Conservation (phyloP, 2,888 invertebrate species). For the Netelia inedita region DNA sequence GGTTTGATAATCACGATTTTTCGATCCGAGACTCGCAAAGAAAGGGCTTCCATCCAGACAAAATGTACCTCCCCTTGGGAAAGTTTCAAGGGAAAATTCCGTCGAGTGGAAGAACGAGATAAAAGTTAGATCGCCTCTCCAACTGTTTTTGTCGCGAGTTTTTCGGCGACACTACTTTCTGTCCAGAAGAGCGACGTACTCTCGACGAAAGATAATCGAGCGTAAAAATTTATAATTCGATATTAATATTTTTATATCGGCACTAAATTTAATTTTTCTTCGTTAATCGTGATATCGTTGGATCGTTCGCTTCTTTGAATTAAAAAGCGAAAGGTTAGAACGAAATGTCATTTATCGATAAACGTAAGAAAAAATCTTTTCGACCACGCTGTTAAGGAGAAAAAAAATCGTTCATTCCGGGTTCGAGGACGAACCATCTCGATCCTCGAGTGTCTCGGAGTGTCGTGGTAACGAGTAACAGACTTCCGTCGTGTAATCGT, state of each 20-base stretch:
- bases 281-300: not conserved
- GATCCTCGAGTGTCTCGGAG: constrained; percentile 18
- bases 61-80: too few relatives aligned
- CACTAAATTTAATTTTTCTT: too few relatives aligned
- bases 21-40: constrained; percentile 18
- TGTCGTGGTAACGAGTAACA: constrained; percentile 49
- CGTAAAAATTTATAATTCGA: not conserved
- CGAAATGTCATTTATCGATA: constrained; percentile 1
- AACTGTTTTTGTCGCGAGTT: not conserved
- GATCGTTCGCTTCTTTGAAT: not conserved
- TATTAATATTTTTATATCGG: too few relatives aligned
- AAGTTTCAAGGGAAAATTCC: constrained; percentile 29
- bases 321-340: not conserved
- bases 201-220: not conserved
- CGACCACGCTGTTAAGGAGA: not conserved
- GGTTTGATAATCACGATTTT: constrained; percentile 10
- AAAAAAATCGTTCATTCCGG: constrained; percentile 13
- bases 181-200: not conserved
- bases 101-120: constrained; percentile 67
- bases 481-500: constrained; percentile 65
- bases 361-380: not conserved
- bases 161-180: not conserved
- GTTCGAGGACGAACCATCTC: constrained; percentile 3
- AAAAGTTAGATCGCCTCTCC: constrained; percentile 29
- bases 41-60: constrained; percentile 23